phyloP scores from a whole-genome alignment of 37 sponge, comb jelly and placozoan genomes.

The Eunapius fragilis region DNA sequence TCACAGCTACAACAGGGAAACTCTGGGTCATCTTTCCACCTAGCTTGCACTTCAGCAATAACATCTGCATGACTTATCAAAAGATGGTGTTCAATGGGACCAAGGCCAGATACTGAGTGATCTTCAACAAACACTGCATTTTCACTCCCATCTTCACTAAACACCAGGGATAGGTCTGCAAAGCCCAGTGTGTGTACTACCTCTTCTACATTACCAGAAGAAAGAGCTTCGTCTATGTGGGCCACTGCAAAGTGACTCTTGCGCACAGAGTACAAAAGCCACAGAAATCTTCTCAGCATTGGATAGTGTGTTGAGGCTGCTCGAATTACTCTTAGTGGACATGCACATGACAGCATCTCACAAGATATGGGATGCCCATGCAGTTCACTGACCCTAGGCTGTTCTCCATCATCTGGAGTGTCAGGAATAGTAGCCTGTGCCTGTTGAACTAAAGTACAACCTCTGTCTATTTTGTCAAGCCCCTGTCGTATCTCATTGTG shows the following conservation, averaged over 20 bases:
- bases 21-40: constrained; percentile 29
- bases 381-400: neutral
- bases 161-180: constrained; percentile 2
- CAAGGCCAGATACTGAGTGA: neutral
- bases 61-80: constrained; percentile 3
- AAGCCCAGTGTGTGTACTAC: constrained; percentile 1
- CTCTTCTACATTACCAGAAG: neutral
- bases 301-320: constrained; percentile 20
- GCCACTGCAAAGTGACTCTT: neutral
- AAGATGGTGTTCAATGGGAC: constrained; percentile 3
- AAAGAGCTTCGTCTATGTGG: constrained; percentile 1
- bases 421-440: neutral
- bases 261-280: neutral
- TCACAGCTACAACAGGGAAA: constrained; percentile 51
- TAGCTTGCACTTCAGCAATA: constrained; percentile 23
- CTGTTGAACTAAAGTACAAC: neutral
- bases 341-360: neutral
- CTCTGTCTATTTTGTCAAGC: neutral
- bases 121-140: neutral
- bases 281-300: neutral
- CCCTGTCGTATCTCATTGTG: neutral
- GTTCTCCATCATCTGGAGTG: neutral
- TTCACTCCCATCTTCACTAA: neutral
- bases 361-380: constrained; percentile 23
- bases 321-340: constrained; percentile 9